Evolutionary conservation across 2,888 invertebrate species (phyloP).

Genomic region (Crocallis elinguaria): DNA sequence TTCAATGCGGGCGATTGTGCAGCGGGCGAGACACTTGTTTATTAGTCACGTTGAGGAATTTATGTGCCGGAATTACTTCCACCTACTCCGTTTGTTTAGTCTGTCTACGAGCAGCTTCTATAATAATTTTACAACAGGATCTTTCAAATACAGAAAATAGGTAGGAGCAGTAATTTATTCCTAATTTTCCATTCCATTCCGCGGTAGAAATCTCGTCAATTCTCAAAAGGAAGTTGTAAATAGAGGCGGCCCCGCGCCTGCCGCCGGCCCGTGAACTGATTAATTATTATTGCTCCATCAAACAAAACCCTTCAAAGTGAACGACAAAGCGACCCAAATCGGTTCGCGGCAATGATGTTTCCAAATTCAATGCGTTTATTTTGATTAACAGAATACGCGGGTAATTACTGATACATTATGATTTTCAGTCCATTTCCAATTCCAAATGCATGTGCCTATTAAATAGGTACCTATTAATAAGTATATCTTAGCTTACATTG

Average conservation of each 20-base stretch:
- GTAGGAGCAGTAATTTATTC: conserved; percentile 13
- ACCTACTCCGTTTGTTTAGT: conserved; percentile 16
- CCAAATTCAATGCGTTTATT: conserved; percentile 35
- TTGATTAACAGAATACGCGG: conserved; percentile 12
- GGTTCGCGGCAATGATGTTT: conserved; percentile 38
- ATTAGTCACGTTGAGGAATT: conserved; percentile 30
- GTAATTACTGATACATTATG: conserved; percentile 9
- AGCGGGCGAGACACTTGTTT: conserved; percentile 12
- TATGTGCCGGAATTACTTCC: conserved; percentile 24
- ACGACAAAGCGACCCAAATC: conserved; percentile 56
- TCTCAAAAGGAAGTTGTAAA: conserved; percentile 65
- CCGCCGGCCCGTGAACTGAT: conserved; percentile 56
- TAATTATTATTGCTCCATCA: conserved; percentile 68
- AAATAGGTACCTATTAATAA: no score
- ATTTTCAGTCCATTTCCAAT: not conserved
- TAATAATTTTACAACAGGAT: conserved; percentile 10
- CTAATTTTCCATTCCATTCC: conserved; percentile 37
- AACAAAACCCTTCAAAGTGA: conserved; percentile 61
- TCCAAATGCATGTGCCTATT: not conserved
- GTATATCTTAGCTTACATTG: no score
- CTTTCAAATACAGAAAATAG: conserved; percentile 11
- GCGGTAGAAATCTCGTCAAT: conserved; percentile 43
- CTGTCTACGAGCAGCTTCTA: conserved; percentile 15
- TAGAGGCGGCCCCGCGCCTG: conserved; percentile 45
- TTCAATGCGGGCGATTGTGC: conserved; percentile 21